Evolutionary conservation across 2,888 invertebrate species (phyloP), one percentile per base, ranked within the genome.

Genomic region (Caenorhabditis sp.): DNA sequence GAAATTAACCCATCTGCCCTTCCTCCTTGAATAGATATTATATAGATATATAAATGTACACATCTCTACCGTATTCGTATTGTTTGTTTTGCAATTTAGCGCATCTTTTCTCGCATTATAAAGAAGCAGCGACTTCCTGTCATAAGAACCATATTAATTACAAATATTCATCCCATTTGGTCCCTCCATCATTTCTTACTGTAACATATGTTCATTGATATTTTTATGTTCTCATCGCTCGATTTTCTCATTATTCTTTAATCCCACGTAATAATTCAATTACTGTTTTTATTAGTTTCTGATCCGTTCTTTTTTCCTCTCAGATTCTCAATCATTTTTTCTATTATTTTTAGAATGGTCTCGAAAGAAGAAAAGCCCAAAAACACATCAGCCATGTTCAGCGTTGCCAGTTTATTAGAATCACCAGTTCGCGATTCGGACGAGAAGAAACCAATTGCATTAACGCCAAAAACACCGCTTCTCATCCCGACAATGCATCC

Each of bases 71-170:
- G 73, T 73, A 73, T 58, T 61, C 64, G 27, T 68, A 62, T 61
- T 73, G 73, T 73, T 73, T 73, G 73, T 65, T 63, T 68, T 65
- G 73, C 73, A 73, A 73, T 73, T 73, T 68, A 73, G 68, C 57
- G n/a, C 25, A 17, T 27, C 56, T 53, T 53, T 67, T 59, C 67
- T 26, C 59, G 26, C 38, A 43, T 31, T 25, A 38, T 49, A 21
- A 43, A 31, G 61, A 43, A 31, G 61, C 66, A 43, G 43, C 20
- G n/a, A 58, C 36, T 58, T 58, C 57, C 57, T 58, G 57, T 58
- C 56, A 56, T 62, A 63, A 65, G 59, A 62, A 59, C 61, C 59
- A 23, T 72, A 72, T 72, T 72, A 67, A 67, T 72, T 72, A 72
- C 72, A 66, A 52, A 66, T 69, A 60, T 63, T 64, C 38, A 20